phyloP scores from a whole-genome alignment of 1,140 invertebrate species.

The Teleogryllus occipitalis region DNA sequence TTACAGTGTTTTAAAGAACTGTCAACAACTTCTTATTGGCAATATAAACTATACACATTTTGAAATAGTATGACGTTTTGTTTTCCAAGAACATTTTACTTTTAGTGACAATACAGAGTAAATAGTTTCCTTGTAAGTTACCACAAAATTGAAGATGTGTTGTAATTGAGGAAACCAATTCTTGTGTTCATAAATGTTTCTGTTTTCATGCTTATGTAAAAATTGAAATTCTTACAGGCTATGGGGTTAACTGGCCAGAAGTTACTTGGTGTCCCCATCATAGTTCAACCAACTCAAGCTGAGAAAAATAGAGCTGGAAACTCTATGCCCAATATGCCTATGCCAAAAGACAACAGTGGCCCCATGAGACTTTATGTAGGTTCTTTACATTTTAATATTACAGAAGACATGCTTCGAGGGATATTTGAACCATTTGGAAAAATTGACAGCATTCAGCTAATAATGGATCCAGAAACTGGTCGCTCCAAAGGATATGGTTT shows the following conservation, averaged over 20 bases:
- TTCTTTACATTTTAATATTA: conserved; percentile 97
- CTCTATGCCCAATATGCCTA: conserved; percentile 63
- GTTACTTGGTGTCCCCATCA: conserved; percentile 92
- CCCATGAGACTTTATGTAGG: conserved; percentile 96
- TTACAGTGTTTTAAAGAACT: too few relatives aligned
- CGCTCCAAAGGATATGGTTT: conserved; percentile 97
- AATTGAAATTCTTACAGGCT: conserved; percentile 53
- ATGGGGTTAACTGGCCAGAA: conserved; percentile 93
- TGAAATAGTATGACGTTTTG: neutral
- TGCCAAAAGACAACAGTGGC: conserved; percentile 74
- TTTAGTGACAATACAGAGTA: neutral
- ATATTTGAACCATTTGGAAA: conserved; percentile 99
- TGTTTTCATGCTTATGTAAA: neutral
- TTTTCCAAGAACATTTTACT: too few relatives aligned
- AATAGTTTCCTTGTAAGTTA: neutral
- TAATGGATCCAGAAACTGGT: conserved; percentile 89
- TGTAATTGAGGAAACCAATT: neutral
- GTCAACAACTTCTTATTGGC: too few relatives aligned
- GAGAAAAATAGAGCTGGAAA: conserved; percentile 94
- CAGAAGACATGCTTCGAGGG: conserved; percentile 95
- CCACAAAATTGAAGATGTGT: neutral
- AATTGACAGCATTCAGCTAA: conserved; percentile 94
- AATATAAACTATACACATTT: too few relatives aligned
- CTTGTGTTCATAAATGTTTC: too few relatives aligned
- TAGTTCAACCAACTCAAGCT: conserved; percentile 96